Percentiles rank a stretch among this genome's conserved stretches.
phyloP scores from a whole-genome alignment of 2,797 vertebrate genomes.

The Myoxocephalus aenaeus region DNA sequence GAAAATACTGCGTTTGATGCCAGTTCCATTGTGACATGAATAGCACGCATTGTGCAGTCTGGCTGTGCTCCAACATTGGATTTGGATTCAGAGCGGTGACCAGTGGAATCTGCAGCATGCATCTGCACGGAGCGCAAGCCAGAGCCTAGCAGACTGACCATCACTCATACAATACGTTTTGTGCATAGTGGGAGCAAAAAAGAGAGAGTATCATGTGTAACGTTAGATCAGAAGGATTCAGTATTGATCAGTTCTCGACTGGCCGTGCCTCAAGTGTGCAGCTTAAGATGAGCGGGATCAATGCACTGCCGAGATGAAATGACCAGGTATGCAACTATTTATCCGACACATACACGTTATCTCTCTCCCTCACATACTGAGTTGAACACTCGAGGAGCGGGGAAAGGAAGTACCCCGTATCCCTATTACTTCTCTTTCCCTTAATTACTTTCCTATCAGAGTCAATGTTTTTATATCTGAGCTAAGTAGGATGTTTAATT shows the following conservation, averaged over 20 bases:
- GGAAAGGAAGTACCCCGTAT: background rate
- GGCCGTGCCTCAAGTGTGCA: slow-evolving; percentile 41
- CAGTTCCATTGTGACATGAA: slow-evolving; percentile 11
- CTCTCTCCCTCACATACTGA: background rate
- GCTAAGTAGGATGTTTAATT: background rate
- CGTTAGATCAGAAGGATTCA: slow-evolving; percentile 55
- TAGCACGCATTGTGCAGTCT: background rate
- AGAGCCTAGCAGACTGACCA: slow-evolving; percentile 1
- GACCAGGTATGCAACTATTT: slow-evolving; percentile 32
- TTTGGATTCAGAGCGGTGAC: slow-evolving; percentile 22
- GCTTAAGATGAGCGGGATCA: slow-evolving; percentile 55
- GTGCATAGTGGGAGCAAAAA: background rate
- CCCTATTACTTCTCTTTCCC: too few relatives aligned
- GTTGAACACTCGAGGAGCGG: background rate
- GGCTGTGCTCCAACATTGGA: slow-evolving; percentile 6
- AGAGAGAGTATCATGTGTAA: slow-evolving; percentile 30
- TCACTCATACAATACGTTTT: slow-evolving; percentile 6
- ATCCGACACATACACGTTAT: slow-evolving; percentile 6
- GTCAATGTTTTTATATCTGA: background rate
- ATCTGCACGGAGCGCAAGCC: background rate
- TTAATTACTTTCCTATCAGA: background rate
- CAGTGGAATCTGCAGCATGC: background rate
- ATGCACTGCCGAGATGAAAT: slow-evolving; percentile 36
- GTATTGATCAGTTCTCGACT: slow-evolving; percentile 40
- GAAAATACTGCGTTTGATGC: slow-evolving; percentile 22